Conservation (phyloP, 2,888 invertebrate species). For the Trissolcus brochymenae region DNA sequence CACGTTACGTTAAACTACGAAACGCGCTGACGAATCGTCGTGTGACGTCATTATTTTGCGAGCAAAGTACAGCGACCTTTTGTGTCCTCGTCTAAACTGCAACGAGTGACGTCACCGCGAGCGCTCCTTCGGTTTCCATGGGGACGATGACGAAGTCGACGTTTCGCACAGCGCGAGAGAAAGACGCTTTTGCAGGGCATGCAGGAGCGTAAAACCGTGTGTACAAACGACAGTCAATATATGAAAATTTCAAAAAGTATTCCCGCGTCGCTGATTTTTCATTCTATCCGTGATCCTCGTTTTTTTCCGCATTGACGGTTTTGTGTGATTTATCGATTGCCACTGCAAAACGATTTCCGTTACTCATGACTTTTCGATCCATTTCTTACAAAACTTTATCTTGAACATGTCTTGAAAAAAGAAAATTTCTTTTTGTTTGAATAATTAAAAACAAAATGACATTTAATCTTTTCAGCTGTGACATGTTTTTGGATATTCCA, state of each 20-base stretch:
- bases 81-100: conserved; percentile 58
- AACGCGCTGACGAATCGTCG: conserved; percentile 42
- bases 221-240: conserved; percentile 1
- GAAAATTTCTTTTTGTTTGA: no score
- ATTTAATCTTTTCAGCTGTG: no score
- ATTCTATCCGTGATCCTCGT: neutral
- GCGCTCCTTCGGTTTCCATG: conserved; percentile 66
- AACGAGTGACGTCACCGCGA: conserved; percentile 67
- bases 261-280: neutral
- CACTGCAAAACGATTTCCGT: neutral
- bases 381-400: no score
- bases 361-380: neutral
- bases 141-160: conserved; percentile 69
- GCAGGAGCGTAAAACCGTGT: conserved; percentile 22
- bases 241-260: conserved; percentile 12
- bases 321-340: neutral
- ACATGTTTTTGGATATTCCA: no score
- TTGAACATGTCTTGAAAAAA: no score
- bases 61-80: conserved; percentile 67
- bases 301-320: neutral
- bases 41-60: conserved; percentile 67
- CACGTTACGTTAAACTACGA: conserved; percentile 46
- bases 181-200: conserved; percentile 39
- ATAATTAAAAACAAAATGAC: no score
- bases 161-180: conserved; percentile 55